phyloP scores from a whole-genome alignment of 1,140 invertebrate species.

The Hyposmocoma kahamanoa region DNA sequence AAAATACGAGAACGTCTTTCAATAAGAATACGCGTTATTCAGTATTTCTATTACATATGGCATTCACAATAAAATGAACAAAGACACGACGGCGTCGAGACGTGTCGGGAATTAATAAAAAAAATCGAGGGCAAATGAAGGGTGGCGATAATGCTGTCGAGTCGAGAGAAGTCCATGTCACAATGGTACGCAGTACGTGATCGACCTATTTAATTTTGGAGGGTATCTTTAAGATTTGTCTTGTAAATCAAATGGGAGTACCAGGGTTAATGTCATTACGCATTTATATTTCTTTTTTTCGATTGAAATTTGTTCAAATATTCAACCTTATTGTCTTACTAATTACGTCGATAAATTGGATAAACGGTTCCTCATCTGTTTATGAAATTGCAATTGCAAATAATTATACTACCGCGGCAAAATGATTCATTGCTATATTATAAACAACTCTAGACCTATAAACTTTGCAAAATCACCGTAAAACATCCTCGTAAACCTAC shows the following conservation, averaged over 20 bases:
- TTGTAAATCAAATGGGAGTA: slow-evolving; percentile 24
- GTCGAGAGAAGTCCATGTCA: slow-evolving; percentile 41
- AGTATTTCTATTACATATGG: slow-evolving; percentile 32
- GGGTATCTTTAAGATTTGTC: slow-evolving; percentile 27
- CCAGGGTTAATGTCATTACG: no score
- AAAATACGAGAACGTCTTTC: slow-evolving; percentile 29
- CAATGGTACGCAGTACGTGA: slow-evolving; percentile 50
- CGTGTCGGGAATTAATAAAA: slow-evolving; percentile 60
- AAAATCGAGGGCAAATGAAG: slow-evolving; percentile 38
- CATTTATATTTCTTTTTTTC: no score
- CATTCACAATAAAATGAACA: slow-evolving; percentile 53
- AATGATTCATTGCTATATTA: no score
- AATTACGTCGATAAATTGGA: no score
- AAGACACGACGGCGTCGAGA: slow-evolving; percentile 30
- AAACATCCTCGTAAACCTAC: slow-evolving; percentile 12
- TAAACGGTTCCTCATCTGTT: no score
- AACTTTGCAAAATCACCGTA: slow-evolving; percentile 2
- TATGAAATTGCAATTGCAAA: no score
- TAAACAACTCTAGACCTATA: no score
- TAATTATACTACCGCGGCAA: no score
- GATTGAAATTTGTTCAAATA: no score
- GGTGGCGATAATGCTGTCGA: slow-evolving; percentile 37
- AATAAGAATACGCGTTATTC: slow-evolving; percentile 27
- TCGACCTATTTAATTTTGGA: slow-evolving; percentile 39
- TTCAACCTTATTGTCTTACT: no score